Conservation (phyloP, 2,888 invertebrate species). For the Pseudeuparius sepicola region DNA sequence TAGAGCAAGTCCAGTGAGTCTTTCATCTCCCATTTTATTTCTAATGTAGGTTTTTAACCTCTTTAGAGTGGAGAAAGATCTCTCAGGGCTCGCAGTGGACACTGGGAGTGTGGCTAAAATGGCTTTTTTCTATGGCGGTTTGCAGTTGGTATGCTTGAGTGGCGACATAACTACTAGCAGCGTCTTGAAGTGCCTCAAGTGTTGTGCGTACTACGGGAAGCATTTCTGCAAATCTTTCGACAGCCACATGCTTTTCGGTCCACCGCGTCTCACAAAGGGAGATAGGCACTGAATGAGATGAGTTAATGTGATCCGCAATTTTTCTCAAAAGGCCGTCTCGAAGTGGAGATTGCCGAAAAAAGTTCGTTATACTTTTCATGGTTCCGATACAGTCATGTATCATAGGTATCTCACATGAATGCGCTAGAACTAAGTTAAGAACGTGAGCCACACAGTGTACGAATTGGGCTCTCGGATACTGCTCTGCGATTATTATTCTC, state of each 20-base stretch:
- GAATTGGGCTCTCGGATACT: no score
- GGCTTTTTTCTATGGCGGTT: conserved; percentile 4
- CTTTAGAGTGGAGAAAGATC: conserved; percentile 11
- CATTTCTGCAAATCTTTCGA: conserved; percentile 8
- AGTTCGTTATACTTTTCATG: conserved; percentile 9
- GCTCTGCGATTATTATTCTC: no score
- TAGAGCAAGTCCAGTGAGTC: conserved; percentile 6
- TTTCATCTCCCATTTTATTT: conserved; percentile 8
- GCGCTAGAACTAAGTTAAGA: no score
- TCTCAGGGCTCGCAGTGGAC: conserved; percentile 11
- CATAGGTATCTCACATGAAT: no score
- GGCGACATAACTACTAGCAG: conserved; percentile 5
- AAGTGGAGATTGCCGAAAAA: conserved; percentile 8
- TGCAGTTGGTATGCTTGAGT: conserved; percentile 3
- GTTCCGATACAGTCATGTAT: conserved; percentile 6
- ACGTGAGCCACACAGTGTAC: no score
- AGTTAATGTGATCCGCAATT: no score
- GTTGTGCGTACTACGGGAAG: conserved; percentile 7
- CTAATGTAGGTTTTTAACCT: conserved; percentile 10
- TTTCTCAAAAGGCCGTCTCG: no score
- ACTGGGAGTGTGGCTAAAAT: conserved; percentile 10
- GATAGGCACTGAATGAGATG: not conserved
- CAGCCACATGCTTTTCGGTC: conserved; percentile 4
- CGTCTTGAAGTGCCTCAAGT: conserved; percentile 6
- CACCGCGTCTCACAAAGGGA: conserved; percentile 6